Conservation (phyloP, 2,113 vertebrate genomes). For the Oreamnos americanus region DNA sequence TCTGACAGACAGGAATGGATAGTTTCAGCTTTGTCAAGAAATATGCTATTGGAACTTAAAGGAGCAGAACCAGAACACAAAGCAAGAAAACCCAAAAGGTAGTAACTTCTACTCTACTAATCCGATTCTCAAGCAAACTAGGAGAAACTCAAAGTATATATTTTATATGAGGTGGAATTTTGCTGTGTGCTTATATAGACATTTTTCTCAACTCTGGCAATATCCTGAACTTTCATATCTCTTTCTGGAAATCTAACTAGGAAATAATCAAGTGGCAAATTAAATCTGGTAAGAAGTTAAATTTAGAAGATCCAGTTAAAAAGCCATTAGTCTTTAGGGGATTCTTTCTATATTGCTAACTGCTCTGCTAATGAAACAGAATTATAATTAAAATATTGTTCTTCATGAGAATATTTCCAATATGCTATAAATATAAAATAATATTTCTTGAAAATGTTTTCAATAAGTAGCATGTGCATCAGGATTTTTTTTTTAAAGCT, state of each 20-base stretch:
- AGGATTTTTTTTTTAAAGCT: background rate
- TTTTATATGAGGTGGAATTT: background rate
- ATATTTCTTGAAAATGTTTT: background rate
- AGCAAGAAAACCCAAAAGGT: constrained; percentile 80
- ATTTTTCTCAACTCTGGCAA: background rate
- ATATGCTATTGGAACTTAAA: constrained; percentile 74
- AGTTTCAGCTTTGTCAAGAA: constrained; percentile 75
- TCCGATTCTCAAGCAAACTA: background rate
- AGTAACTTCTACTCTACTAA: constrained; percentile 35
- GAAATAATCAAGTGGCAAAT: background rate
- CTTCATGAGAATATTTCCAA: background rate
- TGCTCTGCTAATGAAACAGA: background rate
- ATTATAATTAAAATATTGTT: background rate
- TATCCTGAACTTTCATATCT: background rate
- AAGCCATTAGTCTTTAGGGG: background rate
- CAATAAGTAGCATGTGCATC: background rate
- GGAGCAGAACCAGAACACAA: constrained; percentile 72
- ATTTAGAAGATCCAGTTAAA: background rate
- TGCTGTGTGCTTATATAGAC: background rate
- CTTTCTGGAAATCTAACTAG: background rate
- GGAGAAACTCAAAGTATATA: background rate
- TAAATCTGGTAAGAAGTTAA: background rate
- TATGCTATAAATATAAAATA: background rate
- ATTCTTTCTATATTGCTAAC: background rate
- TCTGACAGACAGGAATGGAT: constrained; percentile 79